Base-by-base conservation (phyloP, 1,140 invertebrate genomes). In the Coptotermes formosanus region DNA sequence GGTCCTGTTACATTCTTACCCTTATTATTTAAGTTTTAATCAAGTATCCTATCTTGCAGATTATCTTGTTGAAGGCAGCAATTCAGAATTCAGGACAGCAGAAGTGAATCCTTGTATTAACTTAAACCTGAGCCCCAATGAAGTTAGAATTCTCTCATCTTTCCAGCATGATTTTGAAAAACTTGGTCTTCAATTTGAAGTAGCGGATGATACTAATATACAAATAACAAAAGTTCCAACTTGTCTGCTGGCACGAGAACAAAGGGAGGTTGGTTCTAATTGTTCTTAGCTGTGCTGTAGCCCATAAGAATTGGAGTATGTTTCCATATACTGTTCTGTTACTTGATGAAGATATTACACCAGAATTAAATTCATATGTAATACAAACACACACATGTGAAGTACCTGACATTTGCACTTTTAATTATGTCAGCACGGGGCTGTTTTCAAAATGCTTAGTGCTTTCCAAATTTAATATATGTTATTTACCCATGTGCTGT, bases 81-180 rank as follows among this genome's bases (percentile, higher is more conserved):
- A 75, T 75, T 86, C 85, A 55, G 85, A 64, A 82, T 83, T 87
- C 87, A 84, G 87, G 23, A 87, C 84, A 44, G 9, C 25, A 9
- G 48, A 55, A 12, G 32, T 92, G 12, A 88, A 86, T 84, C 90
- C 90, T 21, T 89, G 90, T 8, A 85, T 91, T 85, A 84, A 85
- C 16, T 48, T 92, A n/a, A 87, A 59, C 43, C 89, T 93, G 84
- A 89, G 90, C 82, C 88, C 88, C 55, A 88, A 90, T 84, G 90
- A 92, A 87, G 88, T 92, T 0, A 87, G 91, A 52, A 87, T 92
- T 6, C 88, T 93, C 86, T 75, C 88, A 43, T 88, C 90, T 48
- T 92, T 91, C 87, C 85, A 85, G 85, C 85, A 89, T 11, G 87
- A 90, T 86, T 91, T 92, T 88, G 59, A 88, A 48, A 89, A 88